A percentile compares a stretch with the other conserved stretches of the same genome.
Conservation (phyloP, 2,888 invertebrate genomes). For the Drosophila rellima region DNA sequence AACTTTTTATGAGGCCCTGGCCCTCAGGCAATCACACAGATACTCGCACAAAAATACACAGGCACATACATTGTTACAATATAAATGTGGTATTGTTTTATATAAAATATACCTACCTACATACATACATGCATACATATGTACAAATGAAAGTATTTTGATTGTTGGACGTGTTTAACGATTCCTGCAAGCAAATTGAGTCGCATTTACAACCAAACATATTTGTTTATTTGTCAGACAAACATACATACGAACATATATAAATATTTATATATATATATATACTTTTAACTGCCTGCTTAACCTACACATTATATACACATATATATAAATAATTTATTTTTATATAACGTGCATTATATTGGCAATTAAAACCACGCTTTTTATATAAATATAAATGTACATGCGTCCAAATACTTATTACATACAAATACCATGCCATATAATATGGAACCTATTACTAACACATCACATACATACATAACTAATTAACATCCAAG, state of each 20-base stretch:
- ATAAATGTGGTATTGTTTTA: slow-evolving; percentile 26
- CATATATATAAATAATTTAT: slow-evolving; percentile 33
- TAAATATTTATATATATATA: slow-evolving; percentile 32
- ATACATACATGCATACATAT: slow-evolving; percentile 23
- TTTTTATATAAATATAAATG: slow-evolving; percentile 50
- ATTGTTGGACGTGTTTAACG: slow-evolving; percentile 31
- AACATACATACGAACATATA: background rate
- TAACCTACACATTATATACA: slow-evolving; percentile 34
- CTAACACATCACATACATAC: slow-evolving; percentile 33
- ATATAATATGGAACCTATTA: slow-evolving; percentile 25
- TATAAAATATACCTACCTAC: slow-evolving; percentile 11
- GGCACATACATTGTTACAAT: slow-evolving; percentile 6
- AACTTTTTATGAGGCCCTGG: slow-evolving; percentile 41
- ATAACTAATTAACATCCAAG: slow-evolving; percentile 28
- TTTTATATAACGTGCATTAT: slow-evolving; percentile 70
- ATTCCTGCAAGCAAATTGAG: slow-evolving; percentile 18
- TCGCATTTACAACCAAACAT: slow-evolving; percentile 9
- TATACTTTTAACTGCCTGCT: slow-evolving; percentile 61
- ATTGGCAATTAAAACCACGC: slow-evolving; percentile 68
- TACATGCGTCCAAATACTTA: slow-evolving; percentile 43
- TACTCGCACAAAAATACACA: slow-evolving; percentile 22
- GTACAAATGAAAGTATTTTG: slow-evolving; percentile 38
- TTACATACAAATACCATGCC: slow-evolving; percentile 32
- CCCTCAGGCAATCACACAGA: slow-evolving; percentile 24
- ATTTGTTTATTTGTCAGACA: slow-evolving; percentile 13